Conservation (phyloP, 1,140 invertebrate species). For the Protaetia brevitarsis region DNA sequence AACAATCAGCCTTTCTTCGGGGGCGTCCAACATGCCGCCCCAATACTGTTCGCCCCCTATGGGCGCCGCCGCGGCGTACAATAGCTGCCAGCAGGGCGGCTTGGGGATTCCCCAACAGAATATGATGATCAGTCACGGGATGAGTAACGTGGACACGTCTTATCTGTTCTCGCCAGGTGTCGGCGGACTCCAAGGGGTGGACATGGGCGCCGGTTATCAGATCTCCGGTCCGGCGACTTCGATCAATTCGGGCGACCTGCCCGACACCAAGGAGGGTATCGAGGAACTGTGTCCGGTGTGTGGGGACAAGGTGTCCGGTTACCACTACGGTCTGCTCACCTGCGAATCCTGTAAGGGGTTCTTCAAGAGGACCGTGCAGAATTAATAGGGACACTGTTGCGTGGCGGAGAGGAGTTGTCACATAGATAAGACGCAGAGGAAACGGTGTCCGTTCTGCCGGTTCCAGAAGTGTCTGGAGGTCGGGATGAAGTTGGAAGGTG, state of each 20-base stretch:
- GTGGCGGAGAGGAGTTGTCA: constrained; percentile 95
- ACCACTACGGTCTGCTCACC: constrained; percentile 98
- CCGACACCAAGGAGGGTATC: constrained; percentile 90
- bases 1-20: constrained; percentile 31
- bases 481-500: constrained; percentile 99
- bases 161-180: constrained; percentile 71
- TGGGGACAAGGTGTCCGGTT: constrained; percentile 98
- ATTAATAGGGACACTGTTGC: constrained; percentile 98
- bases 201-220: constrained; percentile 45
- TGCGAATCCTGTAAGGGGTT: constrained; percentile 99
- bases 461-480: constrained; percentile 99
- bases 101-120: constrained; percentile 31
- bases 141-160: constrained; percentile 59
- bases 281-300: constrained; percentile 98
- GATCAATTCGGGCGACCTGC: constrained; percentile 66
- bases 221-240: constrained; percentile 49
- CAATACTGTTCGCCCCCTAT: constrained; percentile 59
- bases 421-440: constrained; percentile 97
- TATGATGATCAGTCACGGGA: constrained; percentile 44
- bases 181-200: constrained; percentile 49
- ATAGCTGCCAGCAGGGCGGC: constrained; percentile 39
- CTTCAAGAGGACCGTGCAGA: constrained; percentile 99
- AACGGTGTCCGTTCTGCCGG: constrained; percentile 96
- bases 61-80: constrained; percentile 36
- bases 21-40: too few relatives aligned